These are phyloP conservation scores for Sarcophaga carnaria DNA, from an alignment of 2,888 invertebrate genomes.

Conservation along the genomic window DNA sequence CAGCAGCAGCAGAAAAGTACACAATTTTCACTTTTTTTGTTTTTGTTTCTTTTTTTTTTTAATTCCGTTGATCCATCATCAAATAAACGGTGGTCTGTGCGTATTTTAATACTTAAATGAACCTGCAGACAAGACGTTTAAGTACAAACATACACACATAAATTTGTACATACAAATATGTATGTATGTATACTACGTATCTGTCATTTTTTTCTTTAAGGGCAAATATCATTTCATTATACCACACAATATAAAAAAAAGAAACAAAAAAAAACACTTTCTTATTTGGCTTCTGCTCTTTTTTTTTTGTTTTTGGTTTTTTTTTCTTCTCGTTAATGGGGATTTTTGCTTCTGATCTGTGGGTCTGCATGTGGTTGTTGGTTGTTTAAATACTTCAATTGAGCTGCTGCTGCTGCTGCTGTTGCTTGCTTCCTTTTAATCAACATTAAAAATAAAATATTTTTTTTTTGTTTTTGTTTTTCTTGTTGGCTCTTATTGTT, in stretches of 20 bases:
- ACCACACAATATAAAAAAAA: background rate
- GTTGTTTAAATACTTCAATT: slow-evolving; percentile 57
- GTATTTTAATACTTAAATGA: slow-evolving; percentile 16
- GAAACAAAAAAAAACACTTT: slow-evolving; percentile 56
- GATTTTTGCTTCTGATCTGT: slow-evolving; percentile 25
- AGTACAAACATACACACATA: background rate
- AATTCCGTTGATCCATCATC: slow-evolving; percentile 52
- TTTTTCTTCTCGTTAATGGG: background rate
- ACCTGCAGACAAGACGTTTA: background rate
- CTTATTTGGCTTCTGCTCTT: slow-evolving; percentile 67
- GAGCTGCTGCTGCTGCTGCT: background rate
- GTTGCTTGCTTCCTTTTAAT: slow-evolving; percentile 56
- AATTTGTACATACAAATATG: too few species aligned
- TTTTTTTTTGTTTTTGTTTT: slow-evolving; percentile 34
- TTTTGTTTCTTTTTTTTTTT: background rate
- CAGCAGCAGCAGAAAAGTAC: slow-evolving; percentile 26
- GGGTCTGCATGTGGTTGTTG: slow-evolving; percentile 42
- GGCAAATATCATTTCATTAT: slow-evolving; percentile 61
- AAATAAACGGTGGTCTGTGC: slow-evolving; percentile 29
- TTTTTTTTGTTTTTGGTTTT: slow-evolving; percentile 4
- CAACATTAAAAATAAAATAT: slow-evolving; percentile 32
- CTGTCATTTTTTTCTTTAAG: slow-evolving; percentile 40
- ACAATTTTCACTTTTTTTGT: slow-evolving; percentile 64
- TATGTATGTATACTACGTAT: background rate
- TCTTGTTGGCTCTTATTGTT: background rate